Base-by-base conservation (phyloP, 2,113 vertebrate genomes). In the Terrapene triunguis region DNA sequence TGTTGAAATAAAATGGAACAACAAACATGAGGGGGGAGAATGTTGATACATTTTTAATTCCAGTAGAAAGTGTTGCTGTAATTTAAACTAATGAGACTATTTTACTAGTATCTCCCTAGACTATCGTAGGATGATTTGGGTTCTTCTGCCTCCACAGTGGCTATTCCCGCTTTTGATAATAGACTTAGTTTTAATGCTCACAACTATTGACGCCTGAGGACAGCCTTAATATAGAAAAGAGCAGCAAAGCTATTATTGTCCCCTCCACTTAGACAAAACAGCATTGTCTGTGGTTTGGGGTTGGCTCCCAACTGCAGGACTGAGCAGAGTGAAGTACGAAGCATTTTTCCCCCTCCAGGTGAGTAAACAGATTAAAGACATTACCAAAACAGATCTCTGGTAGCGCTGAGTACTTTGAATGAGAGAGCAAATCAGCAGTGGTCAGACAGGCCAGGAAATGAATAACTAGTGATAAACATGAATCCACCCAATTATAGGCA, bases 281-380 rank as follows among this genome's bases (percentile, higher is more conserved):
- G 21, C 4, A 32, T 0, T 0, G n/a, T 90, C 93, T 94, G 42
- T 4, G 25, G 84, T 94, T 88, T 79, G 19, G 19, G 27, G 93
- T 79, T 91, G 62, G 16, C 89, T 79, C 85, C 53, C 79, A 84
- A 87, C 72, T 94, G 87, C 32, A 93, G 13, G 50, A 88, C 48
- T 24, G 44, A 82, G 1, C 10, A 90, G 65, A 76, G 53, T 25
- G 29, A 53, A n/a, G 42, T 55, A 51, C 1, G 1, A 65, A 47
- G 42, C 74, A 47, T 27, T 78, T 19, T 4, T 82, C 5, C n/a
- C 17, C 57, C 54, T 78, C 50, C 65, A 90, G 42, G 72, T 82
- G 32, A 92, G 62, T 93, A 93, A 95, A 93, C 42, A 79, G 85
- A 91, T 90, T 80, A 80, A 53, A 21, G 24, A 87, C 74, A 82